Percentiles rank a stretch among this genome's conserved stretches.
Evolutionary conservation across 2,797 vertebrate genomes (phyloP).

Genomic region (Glyptemys insculpta): DNA sequence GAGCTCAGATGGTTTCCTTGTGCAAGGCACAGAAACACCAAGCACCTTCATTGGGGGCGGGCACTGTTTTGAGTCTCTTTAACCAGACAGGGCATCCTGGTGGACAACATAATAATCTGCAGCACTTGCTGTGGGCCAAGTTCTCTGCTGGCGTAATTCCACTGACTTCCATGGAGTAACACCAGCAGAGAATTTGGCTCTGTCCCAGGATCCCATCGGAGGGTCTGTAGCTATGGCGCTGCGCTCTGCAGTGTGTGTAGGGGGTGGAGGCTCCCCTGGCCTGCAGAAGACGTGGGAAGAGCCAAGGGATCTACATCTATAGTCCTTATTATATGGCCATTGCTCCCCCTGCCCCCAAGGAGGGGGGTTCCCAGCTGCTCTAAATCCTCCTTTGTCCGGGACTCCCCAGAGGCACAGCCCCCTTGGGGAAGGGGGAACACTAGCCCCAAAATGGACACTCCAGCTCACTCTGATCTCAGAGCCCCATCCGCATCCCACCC

Average conservation of each 20-base stretch:
- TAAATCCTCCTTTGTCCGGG: not conserved
- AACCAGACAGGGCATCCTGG: not conserved
- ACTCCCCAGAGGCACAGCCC: not conserved
- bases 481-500: no score
- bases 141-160: not conserved
- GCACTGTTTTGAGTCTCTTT: not conserved
- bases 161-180: not conserved
- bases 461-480: no score
- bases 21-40: not conserved
- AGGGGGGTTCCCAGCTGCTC: no score
- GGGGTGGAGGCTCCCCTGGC: not conserved
- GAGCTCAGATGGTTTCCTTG: not conserved
- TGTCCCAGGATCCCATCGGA: not conserved
- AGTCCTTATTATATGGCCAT: not conserved
- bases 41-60: not conserved
- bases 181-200: not conserved
- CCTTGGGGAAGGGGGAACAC: no score
- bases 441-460: no score
- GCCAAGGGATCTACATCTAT: not conserved
- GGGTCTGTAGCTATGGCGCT: not conserved
- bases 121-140: not conserved
- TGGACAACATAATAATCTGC: not conserved
- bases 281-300: not conserved
- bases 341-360: no score
- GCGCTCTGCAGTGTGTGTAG: not conserved